Base-by-base conservation (phyloP, 2,113 vertebrate genomes). In the Tympanuchus pallidicinctus region DNA sequence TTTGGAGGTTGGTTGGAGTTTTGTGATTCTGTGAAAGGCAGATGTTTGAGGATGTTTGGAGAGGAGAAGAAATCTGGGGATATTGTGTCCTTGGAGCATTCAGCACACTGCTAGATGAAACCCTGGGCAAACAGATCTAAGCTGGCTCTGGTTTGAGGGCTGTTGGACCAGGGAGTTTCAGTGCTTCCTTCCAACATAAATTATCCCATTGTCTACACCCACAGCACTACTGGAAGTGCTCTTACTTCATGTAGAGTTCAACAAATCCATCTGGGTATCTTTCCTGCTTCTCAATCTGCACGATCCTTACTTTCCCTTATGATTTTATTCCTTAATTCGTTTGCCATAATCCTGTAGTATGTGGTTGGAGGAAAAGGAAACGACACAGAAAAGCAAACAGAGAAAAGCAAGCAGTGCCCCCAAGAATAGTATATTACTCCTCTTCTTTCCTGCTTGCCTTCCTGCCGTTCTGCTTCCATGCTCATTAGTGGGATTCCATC, bases 361-460 rank as follows among this genome's bases (percentile, higher is more conserved):
- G 82, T 81, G 64, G 61, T 86, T 88, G 69, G 38, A 95, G 73
- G 65, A 90, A 96, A 91, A 88, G 79, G 76, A 96, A 96, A 74
- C 32, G 30, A 64, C 4, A 1, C 15, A 91, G 86, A 38, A 94
- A 93, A 86, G 75, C 74, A 85, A 94, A 93, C 69, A 93, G 60
- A 92, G 93, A 95, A 95, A 95, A 12, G 22, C 72, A 95, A 61
- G 69, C 80, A 88, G 69, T 81, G 69, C 95, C 82, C 82, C 38
- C 1, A 65, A 93, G 95, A 93, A 88, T 71, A 95, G 86, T 95
- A 71, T 93, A 88, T 96, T 96, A 94, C 92, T 95, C 82, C 93
- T 95, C 95, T 95, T 95, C 92, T 96, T 96, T 96, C 95, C 94
- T 96, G 88, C 90, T 96, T 96, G 79, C 92, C 88, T 96, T 96